Conservation (phyloP, 2,888 invertebrate genomes). For the Cyclophora punctaria region DNA sequence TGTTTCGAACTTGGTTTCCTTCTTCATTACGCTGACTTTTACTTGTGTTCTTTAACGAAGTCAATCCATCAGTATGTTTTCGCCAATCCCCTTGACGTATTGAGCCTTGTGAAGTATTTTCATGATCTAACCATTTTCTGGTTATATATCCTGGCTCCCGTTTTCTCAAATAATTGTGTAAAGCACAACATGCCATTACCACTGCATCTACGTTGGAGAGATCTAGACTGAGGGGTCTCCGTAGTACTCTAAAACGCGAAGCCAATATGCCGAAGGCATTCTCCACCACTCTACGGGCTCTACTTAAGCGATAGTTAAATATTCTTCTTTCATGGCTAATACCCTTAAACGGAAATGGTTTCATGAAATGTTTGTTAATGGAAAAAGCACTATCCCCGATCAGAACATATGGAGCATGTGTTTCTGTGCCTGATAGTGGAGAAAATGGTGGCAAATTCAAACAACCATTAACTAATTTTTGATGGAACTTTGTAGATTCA, state of each 20-base stretch:
- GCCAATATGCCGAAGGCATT: conserved; percentile 15
- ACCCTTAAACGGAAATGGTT: conserved; percentile 11
- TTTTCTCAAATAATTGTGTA: too few species aligned
- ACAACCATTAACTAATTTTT: too few species aligned
- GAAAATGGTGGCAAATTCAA: conserved; percentile 3
- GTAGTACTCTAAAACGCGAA: conserved; percentile 3
- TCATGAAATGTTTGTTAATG: conserved; percentile 6
- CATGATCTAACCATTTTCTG: too few species aligned
- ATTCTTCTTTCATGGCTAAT: conserved; percentile 6
- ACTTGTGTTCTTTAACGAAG: too few species aligned
- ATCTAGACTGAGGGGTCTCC: conserved; percentile 7
- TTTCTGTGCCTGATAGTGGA: too few species aligned
- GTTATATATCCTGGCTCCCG: too few species aligned
- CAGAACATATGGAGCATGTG: conserved; percentile 5
- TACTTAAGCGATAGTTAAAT: conserved; percentile 11
- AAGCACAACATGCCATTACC: conserved; percentile 4
- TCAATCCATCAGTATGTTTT: too few species aligned
- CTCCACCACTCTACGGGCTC: conserved; percentile 13
- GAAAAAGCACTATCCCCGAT: conserved; percentile 9
- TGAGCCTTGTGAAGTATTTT: neutral
- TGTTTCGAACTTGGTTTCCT: too few species aligned
- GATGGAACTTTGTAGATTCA: too few species aligned
- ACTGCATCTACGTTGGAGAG: conserved; percentile 7
- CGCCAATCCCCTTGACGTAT: too few species aligned
- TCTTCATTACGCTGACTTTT: too few species aligned